Base-by-base conservation (phyloP, 2,797 vertebrate species). In the Thripadectes ignobilis region DNA sequence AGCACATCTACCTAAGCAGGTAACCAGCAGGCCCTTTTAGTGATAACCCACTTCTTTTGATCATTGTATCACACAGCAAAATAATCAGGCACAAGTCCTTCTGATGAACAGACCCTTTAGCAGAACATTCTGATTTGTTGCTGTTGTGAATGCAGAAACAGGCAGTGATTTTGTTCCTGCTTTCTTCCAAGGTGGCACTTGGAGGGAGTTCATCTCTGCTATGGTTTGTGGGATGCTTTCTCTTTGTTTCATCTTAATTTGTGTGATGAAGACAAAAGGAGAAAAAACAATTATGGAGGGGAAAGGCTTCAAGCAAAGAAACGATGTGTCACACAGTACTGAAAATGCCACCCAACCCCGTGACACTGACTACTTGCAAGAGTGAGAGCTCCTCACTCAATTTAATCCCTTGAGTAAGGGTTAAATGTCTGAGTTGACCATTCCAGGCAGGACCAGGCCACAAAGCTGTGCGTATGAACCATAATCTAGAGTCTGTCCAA, bases 171-270 rank as follows among this genome's bases (percentile, higher is more conserved):
- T 79, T 77, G 38, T 75, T 85, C 58, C 54, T 83, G 24, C 20
- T 80, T 94, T 93, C 54, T 45, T 77, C 62, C 62, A 43, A 39
- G 10, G 38, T 22, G 36, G 78, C 1, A 1, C 75, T 77, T 61
- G 61, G 72, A 84, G 2, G 3, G 54, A 88, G 29, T 65, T 88
- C 15, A 59, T 76, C 58, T 81, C 57, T 62, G 22, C 79, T 83
- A 26, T 93, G 32, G 4, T 76, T 92, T 80, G 62, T 81, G 68
- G 38, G 72, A 89, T 32, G 36, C 11, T 80, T 85, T 90, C 68
- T 48, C 81, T 91, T 88, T 88, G 29, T 91, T 91, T 89, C 68
- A 46, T 76, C 58, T 68, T 80, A 65, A 71, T 92, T 87, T 71
- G 36, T 58, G 49, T 54, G 29, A 86, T n/a, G 66, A 84, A 91